Evolutionary conservation across 2,888 invertebrate genomes (phyloP), one percentile per base, ranked within the genome.

Genomic region (Chrysomela aeneicollis): DNA sequence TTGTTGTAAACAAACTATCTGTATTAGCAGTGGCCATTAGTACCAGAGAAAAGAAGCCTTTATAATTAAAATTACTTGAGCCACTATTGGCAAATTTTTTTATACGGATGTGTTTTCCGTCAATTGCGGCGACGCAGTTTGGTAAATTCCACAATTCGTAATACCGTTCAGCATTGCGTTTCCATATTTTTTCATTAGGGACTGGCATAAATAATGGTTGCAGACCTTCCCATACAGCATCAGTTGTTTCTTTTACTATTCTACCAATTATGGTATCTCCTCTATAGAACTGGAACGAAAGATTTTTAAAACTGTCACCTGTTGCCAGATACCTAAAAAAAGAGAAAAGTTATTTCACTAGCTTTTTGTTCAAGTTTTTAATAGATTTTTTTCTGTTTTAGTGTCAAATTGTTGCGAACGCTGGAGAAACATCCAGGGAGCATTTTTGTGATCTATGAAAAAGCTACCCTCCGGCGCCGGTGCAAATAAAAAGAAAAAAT

Each of bases 331-430:
- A 35, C 54, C 54, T 54, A 32, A 54, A 54, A 54, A 30, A 30
- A 54, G n/a, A n/a, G n/a, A n/a, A n/a, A n/a, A n/a, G n/a, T n/a
- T n/a, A 54, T 54, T 54, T 54, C 17, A 54, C 9, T 17, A n/a
- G n/a, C 19, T 5, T 15, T 15, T 54, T 54, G 35, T n/a, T 54
- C 54, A 35, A 10, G 54, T 32, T 54, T 8, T 54, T 0, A 54
- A 30, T 15, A 26, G 32, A 30, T 17, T 50, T 30, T 59, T 32
- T 53, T 64, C 32, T 65, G 35, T 66, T 62, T 26, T 37, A 62
- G 59, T 53, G 37, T 37, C 61, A 12, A 62, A 66, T 22, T 66
- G 66, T 58, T 61, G 63, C 12, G 58, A 66, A 60, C 61, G 60
- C 32, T 66, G 66, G 63, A 37, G 63, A 57, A 63, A 63, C 35